Evolutionary conservation across 92 coral and sea anemone genomes (phyloP).

Genomic region (Muricea muricata): DNA sequence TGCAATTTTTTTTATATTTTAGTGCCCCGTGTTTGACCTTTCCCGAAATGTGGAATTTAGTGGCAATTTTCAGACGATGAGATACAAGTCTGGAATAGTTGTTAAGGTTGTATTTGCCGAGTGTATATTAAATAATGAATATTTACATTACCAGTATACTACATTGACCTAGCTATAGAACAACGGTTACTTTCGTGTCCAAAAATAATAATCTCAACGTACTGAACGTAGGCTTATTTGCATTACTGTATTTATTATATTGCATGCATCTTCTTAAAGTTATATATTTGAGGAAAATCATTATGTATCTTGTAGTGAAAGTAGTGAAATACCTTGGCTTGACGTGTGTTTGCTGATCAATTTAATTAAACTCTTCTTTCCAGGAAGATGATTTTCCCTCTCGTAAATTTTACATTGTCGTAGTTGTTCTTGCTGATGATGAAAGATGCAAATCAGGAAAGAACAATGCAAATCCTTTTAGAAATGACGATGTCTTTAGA

Average conservation of each 20-base stretch:
- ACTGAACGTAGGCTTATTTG: too few relatives aligned
- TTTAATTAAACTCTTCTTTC: neutral
- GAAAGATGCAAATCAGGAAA: slow-evolving; percentile 79
- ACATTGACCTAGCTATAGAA: too few relatives aligned
- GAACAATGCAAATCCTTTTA: slow-evolving; percentile 66
- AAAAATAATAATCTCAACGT: too few relatives aligned
- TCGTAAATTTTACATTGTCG: slow-evolving; percentile 82
- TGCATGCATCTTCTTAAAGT: too few relatives aligned
- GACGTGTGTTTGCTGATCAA: too few relatives aligned
- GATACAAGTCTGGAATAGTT: slow-evolving; percentile 90
- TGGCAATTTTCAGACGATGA: slow-evolving; percentile 94
- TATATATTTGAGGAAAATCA: too few relatives aligned
- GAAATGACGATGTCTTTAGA: slow-evolving; percentile 45
- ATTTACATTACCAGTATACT: too few relatives aligned
- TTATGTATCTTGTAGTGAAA: too few relatives aligned
- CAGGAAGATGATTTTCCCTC: slow-evolving; percentile 58
- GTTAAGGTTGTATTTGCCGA: slow-evolving; percentile 63
- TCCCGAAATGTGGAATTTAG: slow-evolving; percentile 93
- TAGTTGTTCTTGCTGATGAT: slow-evolving; percentile 85
- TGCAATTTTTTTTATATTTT: neutral
- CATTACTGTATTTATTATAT: too few relatives aligned
- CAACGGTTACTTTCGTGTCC: too few relatives aligned
- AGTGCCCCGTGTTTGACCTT: slow-evolving; percentile 95
- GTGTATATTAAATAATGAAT: too few relatives aligned
- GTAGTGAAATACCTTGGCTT: too few relatives aligned